Percentiles rank a stretch among this genome's conserved stretches.
Conservation (phyloP, 2,888 invertebrate species). For the Andrena fulva region DNA sequence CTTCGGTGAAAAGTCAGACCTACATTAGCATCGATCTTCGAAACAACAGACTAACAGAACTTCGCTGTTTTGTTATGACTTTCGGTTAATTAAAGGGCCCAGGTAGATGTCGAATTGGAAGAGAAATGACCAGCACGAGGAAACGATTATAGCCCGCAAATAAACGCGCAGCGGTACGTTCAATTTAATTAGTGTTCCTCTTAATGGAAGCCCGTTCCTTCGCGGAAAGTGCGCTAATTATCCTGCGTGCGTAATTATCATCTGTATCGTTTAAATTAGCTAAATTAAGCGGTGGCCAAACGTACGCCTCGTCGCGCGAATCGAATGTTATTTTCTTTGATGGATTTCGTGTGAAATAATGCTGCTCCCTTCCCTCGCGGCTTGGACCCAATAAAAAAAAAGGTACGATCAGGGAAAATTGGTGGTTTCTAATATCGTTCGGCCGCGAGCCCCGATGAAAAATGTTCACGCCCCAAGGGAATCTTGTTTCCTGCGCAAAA, state of each 20-base stretch:
- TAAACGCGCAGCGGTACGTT: slow-evolving; percentile 4
- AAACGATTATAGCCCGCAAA: slow-evolving; percentile 10
- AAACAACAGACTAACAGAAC: background rate
- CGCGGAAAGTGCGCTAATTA: slow-evolving; percentile 41
- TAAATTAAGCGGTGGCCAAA: slow-evolving; percentile 14
- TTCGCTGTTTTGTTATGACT: background rate
- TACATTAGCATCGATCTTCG: background rate
- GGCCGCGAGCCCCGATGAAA: background rate
- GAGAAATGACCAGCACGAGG: slow-evolving; percentile 13
- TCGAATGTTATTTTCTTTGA: background rate
- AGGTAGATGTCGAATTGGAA: background rate
- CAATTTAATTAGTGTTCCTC: slow-evolving; percentile 46
- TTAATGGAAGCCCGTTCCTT: slow-evolving; percentile 30
- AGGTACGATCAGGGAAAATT: background rate
- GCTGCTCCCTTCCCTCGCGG: background rate
- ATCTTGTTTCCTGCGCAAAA: background rate
- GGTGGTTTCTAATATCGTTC: background rate
- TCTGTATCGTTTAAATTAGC: slow-evolving; percentile 42
- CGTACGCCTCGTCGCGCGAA: background rate
- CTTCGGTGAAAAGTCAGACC: too few relatives aligned
- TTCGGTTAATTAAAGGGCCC: background rate
- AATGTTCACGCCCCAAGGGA: background rate
- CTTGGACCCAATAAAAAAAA: background rate
- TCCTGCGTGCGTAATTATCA: background rate
- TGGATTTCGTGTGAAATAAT: background rate